Conservation (phyloP, 2,888 invertebrate genomes). For the Synergus gifuensis region DNA sequence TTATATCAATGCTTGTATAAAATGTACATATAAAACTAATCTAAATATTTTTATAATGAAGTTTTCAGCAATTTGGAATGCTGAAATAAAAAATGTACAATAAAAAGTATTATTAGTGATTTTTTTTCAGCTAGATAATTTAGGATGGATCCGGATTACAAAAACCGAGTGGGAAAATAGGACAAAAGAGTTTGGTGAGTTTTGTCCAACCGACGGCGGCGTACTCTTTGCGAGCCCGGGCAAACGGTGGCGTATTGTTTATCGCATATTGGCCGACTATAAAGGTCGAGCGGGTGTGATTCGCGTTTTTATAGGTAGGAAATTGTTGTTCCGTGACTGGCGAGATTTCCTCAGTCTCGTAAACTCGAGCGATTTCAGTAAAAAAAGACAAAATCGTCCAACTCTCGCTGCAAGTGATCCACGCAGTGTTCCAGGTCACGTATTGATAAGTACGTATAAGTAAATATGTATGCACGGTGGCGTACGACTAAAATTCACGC, state of each 20-base stretch:
- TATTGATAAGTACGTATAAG: slow-evolving; percentile 4
- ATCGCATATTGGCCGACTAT: slow-evolving; percentile 54
- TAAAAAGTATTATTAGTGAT: not conserved
- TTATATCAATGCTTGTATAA: too few relatives aligned
- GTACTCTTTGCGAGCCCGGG: slow-evolving; percentile 44
- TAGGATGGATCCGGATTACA: not conserved
- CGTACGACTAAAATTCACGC: slow-evolving; percentile 1
- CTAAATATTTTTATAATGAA: too few relatives aligned
- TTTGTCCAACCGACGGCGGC: slow-evolving; percentile 33
- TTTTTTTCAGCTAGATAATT: not conserved
- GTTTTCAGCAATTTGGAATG: not conserved
- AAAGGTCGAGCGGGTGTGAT: slow-evolving; percentile 47
- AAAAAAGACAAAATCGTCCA: slow-evolving; percentile 40
- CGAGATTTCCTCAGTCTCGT: slow-evolving; percentile 63
- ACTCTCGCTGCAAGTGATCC: not conserved
- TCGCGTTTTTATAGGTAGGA: slow-evolving; percentile 52
- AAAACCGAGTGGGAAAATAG: not conserved
- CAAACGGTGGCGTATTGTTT: slow-evolving; percentile 55
- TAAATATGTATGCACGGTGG: not conserved
- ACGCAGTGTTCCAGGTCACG: slow-evolving; percentile 2
- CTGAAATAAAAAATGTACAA: not conserved
- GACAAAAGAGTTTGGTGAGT: slow-evolving; percentile 33
- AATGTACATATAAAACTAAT: too few relatives aligned
- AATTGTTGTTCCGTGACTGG: slow-evolving; percentile 52
- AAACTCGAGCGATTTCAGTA: slow-evolving; percentile 53